A percentile compares a stretch with the other conserved stretches of the same genome.
phyloP scores from a whole-genome alignment of 2,797 vertebrate genomes.

The Parotocinclus haroldoi region DNA sequence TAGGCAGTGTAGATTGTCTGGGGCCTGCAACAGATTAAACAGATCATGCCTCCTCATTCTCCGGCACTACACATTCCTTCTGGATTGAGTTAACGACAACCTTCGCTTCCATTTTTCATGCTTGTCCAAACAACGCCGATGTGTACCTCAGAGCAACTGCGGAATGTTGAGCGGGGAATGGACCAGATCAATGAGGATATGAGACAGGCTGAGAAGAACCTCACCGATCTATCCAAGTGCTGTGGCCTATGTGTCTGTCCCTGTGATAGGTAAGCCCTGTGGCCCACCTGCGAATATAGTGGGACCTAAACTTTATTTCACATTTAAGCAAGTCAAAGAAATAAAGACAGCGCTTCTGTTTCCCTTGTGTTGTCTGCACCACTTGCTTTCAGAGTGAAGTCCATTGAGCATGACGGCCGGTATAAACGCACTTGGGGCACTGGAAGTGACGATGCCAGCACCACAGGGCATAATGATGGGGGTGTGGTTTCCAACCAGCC shows the following conservation, averaged over 20 bases:
- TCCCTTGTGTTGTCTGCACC: not conserved
- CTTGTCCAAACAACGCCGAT: too few species aligned
- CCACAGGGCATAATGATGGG: constrained; percentile 17
- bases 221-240: constrained; percentile 93
- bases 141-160: constrained; percentile 83
- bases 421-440: constrained; percentile 88
- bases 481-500: constrained; percentile 84
- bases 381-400: constrained; percentile 71
- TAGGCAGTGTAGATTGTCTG: too few species aligned
- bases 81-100: too few species aligned
- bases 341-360: too few species aligned
- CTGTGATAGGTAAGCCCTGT: constrained; percentile 81
- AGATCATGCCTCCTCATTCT: too few species aligned
- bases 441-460: constrained; percentile 55
- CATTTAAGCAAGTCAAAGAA: not conserved
- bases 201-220: constrained; percentile 90
- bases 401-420: constrained; percentile 80
- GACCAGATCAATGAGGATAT: constrained; percentile 98
- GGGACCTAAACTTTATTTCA: not conserved
- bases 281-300: too few species aligned
- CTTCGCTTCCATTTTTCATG: too few species aligned
- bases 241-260: constrained; percentile 95
- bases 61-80: too few species aligned
- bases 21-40: too few species aligned
- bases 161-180: constrained; percentile 85